Conservation (phyloP, 2,888 invertebrate genomes). For the Odontothrips loti region DNA sequence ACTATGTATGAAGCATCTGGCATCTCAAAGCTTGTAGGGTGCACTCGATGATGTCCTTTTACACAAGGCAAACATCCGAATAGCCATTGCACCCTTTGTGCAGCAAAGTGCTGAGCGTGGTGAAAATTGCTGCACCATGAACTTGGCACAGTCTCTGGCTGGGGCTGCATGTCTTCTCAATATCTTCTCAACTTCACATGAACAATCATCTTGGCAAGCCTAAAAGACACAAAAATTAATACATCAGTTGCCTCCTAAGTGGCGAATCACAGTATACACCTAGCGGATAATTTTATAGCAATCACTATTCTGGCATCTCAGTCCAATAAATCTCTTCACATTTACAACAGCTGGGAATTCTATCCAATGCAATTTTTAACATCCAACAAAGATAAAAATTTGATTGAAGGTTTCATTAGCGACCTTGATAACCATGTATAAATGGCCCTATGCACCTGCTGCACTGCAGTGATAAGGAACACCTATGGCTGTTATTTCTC, state of each 20-base stretch:
- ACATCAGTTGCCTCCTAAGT: background rate
- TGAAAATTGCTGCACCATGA: background rate
- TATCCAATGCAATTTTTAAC: background rate
- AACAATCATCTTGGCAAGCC: background rate
- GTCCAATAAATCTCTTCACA: background rate
- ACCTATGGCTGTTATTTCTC: background rate
- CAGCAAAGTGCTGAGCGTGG: conserved; percentile 1
- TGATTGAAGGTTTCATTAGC: too few relatives aligned
- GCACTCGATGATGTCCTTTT: conserved; percentile 34
- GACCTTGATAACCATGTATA: too few relatives aligned
- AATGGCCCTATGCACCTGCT: background rate
- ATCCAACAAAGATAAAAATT: too few relatives aligned
- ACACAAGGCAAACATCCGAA: conserved; percentile 33
- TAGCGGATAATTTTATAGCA: too few relatives aligned
- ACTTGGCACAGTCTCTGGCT: background rate
- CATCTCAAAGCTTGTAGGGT: conserved; percentile 30
- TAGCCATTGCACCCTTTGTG: background rate
- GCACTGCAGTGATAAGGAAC: background rate
- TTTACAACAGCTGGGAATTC: background rate
- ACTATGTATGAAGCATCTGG: conserved; percentile 40
- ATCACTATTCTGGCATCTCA: too few relatives aligned
- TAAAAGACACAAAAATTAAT: background rate
- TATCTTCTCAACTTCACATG: background rate
- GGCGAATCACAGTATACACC: too few relatives aligned
- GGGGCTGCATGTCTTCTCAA: background rate